Evolutionary conservation across 2,113 vertebrate genomes (phyloP).

Genomic region (Athene noctua): DNA sequence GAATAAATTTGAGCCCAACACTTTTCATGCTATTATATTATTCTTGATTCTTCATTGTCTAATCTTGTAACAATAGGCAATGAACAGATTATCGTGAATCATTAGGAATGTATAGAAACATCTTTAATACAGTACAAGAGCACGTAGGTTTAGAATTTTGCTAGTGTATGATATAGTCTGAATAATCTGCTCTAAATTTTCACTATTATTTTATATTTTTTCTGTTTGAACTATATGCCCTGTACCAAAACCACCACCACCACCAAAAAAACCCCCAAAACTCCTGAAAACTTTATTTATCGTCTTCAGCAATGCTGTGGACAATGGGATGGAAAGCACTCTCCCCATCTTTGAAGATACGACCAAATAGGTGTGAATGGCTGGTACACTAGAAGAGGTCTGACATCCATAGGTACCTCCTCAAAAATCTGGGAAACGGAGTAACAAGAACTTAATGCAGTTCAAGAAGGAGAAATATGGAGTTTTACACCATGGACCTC

Average conservation of each 20-base stretch:
- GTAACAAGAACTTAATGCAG: neutral
- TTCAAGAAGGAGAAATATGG: neutral
- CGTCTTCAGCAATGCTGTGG: neutral
- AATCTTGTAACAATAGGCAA: neutral
- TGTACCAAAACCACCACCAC: neutral
- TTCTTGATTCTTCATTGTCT: neutral
- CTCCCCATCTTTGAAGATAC: neutral
- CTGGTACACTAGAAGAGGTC: neutral
- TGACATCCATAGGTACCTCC: neutral
- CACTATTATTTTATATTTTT: neutral
- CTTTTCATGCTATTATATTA: neutral
- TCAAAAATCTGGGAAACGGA: neutral
- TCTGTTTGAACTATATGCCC: neutral
- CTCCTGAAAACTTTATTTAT: neutral
- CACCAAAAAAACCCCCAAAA: neutral
- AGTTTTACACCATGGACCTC: neutral
- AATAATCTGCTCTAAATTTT: neutral
- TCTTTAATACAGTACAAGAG: neutral
- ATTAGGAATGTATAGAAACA: neutral
- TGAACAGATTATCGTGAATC: neutral
- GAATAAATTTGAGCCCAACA: neutral
- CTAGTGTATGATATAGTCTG: neutral
- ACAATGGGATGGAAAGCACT: accelerated
- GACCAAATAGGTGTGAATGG: neutral
- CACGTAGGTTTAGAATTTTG: neutral